Conservation (phyloP, 53 echinoderm and acorn worm species). For the Paracentrotus lividus region DNA sequence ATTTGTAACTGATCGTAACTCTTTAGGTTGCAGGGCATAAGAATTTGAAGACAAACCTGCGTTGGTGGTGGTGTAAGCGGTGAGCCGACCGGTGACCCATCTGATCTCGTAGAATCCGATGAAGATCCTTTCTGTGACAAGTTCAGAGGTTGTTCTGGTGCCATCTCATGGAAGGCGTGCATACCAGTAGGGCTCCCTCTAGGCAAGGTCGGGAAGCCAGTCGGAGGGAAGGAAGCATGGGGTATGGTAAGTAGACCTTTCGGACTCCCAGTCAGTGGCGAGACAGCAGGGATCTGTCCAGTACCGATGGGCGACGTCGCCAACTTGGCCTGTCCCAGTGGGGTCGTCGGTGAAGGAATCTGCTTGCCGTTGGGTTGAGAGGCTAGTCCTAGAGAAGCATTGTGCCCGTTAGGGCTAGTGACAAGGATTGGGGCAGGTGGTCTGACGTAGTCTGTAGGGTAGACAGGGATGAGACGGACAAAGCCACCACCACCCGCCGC, state of each 20-base stretch:
- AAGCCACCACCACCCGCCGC: slow-evolving; percentile 82
- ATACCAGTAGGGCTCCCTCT: slow-evolving; percentile 80
- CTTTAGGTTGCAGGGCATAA: too few relatives aligned
- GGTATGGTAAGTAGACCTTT: slow-evolving; percentile 94
- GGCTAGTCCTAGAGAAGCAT: neutral
- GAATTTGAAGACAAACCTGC: slow-evolving; percentile 50
- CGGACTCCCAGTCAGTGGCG: slow-evolving; percentile 75
- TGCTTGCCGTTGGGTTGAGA: slow-evolving; percentile 68
- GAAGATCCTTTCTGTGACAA: slow-evolving; percentile 85
- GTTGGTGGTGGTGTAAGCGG: slow-evolving; percentile 60
- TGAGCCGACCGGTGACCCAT: slow-evolving; percentile 58
- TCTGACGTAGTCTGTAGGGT: slow-evolving; percentile 91
- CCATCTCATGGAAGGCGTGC: slow-evolving; percentile 76
- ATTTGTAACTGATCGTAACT: too few relatives aligned
- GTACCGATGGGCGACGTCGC: slow-evolving; percentile 63
- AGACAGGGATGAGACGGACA: slow-evolving; percentile 93
- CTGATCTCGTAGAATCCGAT: slow-evolving; percentile 73
- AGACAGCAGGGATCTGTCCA: slow-evolving; percentile 74
- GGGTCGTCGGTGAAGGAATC: slow-evolving; percentile 80
- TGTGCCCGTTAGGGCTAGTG: slow-evolving; percentile 79
- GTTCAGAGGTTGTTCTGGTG: slow-evolving; percentile 93
- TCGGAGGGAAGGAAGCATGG: slow-evolving; percentile 93
- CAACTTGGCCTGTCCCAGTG: slow-evolving; percentile 73
- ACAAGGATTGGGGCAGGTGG: slow-evolving; percentile 86
- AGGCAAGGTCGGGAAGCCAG: slow-evolving; percentile 83